Conservation (phyloP, 2,797 vertebrate species). For the Lophotriccus pileatus region DNA sequence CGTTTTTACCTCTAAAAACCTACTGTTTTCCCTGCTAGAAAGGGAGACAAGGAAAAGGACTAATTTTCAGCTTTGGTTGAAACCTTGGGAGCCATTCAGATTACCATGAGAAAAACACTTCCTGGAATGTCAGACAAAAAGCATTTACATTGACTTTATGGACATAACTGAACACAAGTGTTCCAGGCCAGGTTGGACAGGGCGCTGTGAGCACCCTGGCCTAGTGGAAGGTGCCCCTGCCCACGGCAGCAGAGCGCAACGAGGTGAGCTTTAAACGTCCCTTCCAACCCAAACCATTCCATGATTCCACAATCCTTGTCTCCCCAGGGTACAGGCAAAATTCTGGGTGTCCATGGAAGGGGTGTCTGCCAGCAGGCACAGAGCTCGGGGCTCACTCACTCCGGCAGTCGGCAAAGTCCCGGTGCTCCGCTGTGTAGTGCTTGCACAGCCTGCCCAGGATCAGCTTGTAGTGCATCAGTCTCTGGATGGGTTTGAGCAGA, state of each 20-base stretch:
- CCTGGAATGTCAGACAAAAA: background rate
- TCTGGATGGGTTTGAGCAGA: constrained; percentile 94
- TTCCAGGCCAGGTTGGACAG: fast-evolving
- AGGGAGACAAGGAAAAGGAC: background rate
- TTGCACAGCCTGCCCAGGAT: constrained; percentile 89
- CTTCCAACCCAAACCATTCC: background rate
- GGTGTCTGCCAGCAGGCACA: background rate
- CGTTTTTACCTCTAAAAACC: background rate
- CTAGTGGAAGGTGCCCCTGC: background rate
- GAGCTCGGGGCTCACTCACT: constrained; percentile 75
- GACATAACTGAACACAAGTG: background rate
- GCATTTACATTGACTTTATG: background rate
- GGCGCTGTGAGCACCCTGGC: background rate
- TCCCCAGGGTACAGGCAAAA: background rate
- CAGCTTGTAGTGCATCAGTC: constrained; percentile 92
- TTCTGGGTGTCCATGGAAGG: background rate
- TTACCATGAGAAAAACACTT: background rate
- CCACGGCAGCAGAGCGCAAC: background rate
- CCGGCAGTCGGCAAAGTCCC: constrained; percentile 83
- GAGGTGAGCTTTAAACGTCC: background rate
- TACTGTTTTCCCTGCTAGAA: background rate
- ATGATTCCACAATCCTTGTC: fast-evolving
- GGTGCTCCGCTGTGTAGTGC: constrained; percentile 80
- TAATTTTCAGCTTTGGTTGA: background rate
- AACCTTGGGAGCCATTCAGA: background rate